Base-by-base conservation (phyloP, 2,113 vertebrate genomes). In the Uria lomvia region DNA sequence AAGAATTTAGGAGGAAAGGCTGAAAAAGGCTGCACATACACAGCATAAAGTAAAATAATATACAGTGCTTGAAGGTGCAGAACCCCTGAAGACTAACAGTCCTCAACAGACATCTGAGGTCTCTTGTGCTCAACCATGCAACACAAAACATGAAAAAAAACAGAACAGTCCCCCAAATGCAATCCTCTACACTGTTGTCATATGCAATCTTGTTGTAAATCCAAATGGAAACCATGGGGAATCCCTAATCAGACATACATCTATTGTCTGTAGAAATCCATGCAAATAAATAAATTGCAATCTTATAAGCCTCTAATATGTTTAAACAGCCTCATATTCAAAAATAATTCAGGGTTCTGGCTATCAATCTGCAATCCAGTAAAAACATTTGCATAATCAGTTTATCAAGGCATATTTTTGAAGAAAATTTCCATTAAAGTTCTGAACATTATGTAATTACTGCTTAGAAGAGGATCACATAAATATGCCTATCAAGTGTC, bases 131-230 rank as follows among this genome's bases (percentile, higher is more conserved):
- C 34, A 71, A 9, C 11, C 7, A 6, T 4, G 15, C 32, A 74
- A 75, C 3, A 36, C 4, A 29, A 62, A 94, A 21, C 9, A 72
- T 3, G 11, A 49, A 40, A 45, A 34, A 36, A 8, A 5, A 8
- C 8, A 4, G 73, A 78, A 6, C 0, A 67, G 5, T 18, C 12
- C 26, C 36, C 11, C 42, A 56, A 1, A 2, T 1, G 15, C 7
- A 49, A 34, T 43, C 11, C 20, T 67, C 26, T 53, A 75, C 7
- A 16, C 17, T 56, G 5, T 12, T 66, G 66, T 40, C 42, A 71
- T 17, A 36, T 9, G 22, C 38, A 63, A 12, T 7, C 65, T 42
- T 59, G 12, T 18, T 84, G 56, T 43, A 87, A 74, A 89, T 22
- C 13, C 45, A 42, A 15, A 0, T n/a, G 36, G 40, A 91, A 96